Percentiles rank a stretch among this genome's conserved stretches.
Conservation (phyloP, 2,797 vertebrate genomes). For the Centroberyx gerrardi region DNA sequence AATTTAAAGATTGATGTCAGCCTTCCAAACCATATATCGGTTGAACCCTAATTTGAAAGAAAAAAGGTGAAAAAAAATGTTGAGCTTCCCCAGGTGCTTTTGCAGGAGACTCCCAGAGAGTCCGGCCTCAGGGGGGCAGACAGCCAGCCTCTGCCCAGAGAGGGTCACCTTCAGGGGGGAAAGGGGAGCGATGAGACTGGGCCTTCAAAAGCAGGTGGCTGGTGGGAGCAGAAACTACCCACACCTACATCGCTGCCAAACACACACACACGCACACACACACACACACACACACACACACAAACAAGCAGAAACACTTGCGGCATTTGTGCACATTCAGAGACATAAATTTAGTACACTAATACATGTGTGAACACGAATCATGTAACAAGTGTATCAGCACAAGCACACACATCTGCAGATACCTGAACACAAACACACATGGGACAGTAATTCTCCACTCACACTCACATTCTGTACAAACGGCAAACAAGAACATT, state of each 20-base stretch:
- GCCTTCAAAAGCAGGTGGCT: conserved; percentile 60
- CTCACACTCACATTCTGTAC: conserved; percentile 1
- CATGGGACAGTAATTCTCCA: conserved; percentile 11
- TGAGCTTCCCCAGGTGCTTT: conserved; percentile 14
- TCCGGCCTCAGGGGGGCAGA: conserved; percentile 65
- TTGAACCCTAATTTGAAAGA: too few relatives aligned
- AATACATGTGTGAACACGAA: conserved; percentile 11
- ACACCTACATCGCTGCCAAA: conserved; percentile 44
- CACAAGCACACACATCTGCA: background rate
- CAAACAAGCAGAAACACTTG: conserved; percentile 32
- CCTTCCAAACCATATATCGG: too few relatives aligned
- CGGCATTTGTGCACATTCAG: background rate
- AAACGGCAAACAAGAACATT: background rate
- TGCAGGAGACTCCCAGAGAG: conserved; percentile 38
- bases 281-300: conserved; percentile 28
- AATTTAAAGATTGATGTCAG: too few relatives aligned
- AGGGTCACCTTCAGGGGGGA: conserved; percentile 57
- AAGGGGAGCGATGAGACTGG: conserved; percentile 65
- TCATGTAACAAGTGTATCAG: background rate
- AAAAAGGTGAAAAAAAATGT: too few relatives aligned
- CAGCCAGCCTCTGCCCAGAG: conserved; percentile 65
- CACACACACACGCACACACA: conserved; percentile 30
- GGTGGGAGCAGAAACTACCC: conserved; percentile 53
- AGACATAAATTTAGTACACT: conserved; percentile 8
- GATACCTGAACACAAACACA: conserved; percentile 26